Conservation (phyloP, 92 coral and sea anemone species). For the Nematostella vectensis region DNA sequence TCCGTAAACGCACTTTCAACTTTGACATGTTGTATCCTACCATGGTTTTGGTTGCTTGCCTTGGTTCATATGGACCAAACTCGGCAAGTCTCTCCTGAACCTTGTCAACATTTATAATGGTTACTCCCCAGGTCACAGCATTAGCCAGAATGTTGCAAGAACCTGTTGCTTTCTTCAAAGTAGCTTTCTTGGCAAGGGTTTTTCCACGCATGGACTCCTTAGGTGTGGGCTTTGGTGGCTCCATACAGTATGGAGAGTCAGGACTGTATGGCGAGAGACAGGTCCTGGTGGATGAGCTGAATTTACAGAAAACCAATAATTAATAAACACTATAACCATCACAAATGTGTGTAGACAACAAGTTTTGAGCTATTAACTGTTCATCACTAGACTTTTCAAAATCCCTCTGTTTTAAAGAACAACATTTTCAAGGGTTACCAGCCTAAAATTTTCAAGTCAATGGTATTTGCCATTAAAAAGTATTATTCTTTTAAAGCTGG, state of each 20-base stretch:
- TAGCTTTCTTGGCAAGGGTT: conserved; percentile 62
- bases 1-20: conserved; percentile 55
- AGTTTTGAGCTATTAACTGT: too few relatives aligned
- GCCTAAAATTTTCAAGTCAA: too few relatives aligned
- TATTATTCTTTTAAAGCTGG: too few relatives aligned
- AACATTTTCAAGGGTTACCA: too few relatives aligned
- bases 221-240: conserved; percentile 38
- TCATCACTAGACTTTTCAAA: too few relatives aligned
- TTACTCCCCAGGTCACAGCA: conserved; percentile 88
- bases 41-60: conserved; percentile 32
- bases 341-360: too few relatives aligned
- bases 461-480: too few relatives aligned
- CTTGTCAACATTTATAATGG: conserved; percentile 52
- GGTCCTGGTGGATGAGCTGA: conserved; percentile 65
- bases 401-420: too few relatives aligned
- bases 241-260: conserved; percentile 79
- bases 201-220: conserved; percentile 69
- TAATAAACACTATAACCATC: too few relatives aligned
- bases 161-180: conserved; percentile 56
- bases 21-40: conserved; percentile 27
- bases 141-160: conserved; percentile 67
- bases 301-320: too few relatives aligned
- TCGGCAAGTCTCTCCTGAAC: conserved; percentile 51
- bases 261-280: conserved; percentile 79
- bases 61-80: conserved; percentile 31